Evolutionary conservation across 2,888 invertebrate species (phyloP).

Genomic region (Euplagia quadripunctaria): DNA sequence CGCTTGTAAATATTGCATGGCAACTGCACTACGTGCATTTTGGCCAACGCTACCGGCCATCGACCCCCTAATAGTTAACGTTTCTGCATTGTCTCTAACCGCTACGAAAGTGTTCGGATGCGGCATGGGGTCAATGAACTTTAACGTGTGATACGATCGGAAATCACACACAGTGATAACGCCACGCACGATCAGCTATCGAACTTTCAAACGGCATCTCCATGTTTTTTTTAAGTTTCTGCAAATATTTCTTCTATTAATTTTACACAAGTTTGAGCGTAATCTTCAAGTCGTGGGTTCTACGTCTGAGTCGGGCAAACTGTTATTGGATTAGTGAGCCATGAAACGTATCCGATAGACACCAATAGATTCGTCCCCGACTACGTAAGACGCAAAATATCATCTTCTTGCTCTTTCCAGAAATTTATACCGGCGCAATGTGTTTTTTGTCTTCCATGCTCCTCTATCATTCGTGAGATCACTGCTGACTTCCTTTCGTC

Average conservation of each 20-base stretch:
- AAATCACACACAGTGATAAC: slow-evolving; percentile 55
- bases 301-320: rapidly evolving
- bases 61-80: slow-evolving; percentile 43
- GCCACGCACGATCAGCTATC: slow-evolving; percentile 44
- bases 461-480: too few relatives aligned
- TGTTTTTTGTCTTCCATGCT: too few relatives aligned
- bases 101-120: slow-evolving; percentile 57
- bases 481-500: too few relatives aligned
- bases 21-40: slow-evolving; percentile 45
- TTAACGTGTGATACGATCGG: slow-evolving; percentile 61
- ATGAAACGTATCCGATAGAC: not conserved
- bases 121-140: slow-evolving; percentile 62
- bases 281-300: not conserved
- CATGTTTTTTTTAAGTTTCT: not conserved
- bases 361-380: not conserved
- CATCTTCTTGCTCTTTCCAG: too few relatives aligned
- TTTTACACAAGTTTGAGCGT: not conserved
- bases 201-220: slow-evolving; percentile 21
- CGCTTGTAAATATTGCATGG: slow-evolving; percentile 15
- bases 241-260: not conserved
- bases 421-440: too few relatives aligned
- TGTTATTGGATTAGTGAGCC: too few relatives aligned
- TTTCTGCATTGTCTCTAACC: slow-evolving; percentile 50
- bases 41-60: slow-evolving; percentile 36
- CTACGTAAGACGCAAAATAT: not conserved